Percentiles rank a stretch among this genome's conserved stretches.
Conservation (phyloP, 2,797 vertebrate species). For the Megaceryle alcyon region DNA sequence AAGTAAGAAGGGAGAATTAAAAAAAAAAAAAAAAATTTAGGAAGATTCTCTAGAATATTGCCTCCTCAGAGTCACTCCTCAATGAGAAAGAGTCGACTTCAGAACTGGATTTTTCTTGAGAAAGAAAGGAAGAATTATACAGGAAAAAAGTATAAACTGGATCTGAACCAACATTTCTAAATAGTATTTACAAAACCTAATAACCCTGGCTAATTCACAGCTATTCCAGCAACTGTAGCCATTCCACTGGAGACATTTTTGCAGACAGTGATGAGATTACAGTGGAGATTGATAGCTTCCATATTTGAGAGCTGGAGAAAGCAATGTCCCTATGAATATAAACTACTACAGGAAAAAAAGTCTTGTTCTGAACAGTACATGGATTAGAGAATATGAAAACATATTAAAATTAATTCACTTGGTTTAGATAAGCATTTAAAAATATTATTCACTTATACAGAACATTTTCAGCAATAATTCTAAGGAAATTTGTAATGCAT, state of each 20-base stretch:
- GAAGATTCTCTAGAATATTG: neutral
- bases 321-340: neutral
- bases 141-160: neutral
- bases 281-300: neutral
- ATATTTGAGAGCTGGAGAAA: neutral
- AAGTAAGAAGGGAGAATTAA: neutral
- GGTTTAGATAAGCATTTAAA: neutral
- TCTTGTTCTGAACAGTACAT: neutral
- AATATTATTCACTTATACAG: neutral
- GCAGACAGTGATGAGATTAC: neutral
- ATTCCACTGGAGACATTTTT: neutral
- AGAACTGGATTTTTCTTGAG: neutral
- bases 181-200: neutral
- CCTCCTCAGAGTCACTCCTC: neutral
- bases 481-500: neutral
- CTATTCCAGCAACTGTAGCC: neutral
- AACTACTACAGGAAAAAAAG: neutral
- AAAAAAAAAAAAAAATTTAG: neutral
- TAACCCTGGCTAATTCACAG: neutral
- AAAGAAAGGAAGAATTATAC: neutral
- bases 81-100: neutral
- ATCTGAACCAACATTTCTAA: neutral
- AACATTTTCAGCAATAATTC: neutral
- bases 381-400: neutral
- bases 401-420: neutral